Percentiles rank a stretch among this genome's conserved stretches.
phyloP scores from a whole-genome alignment of 2,113 vertebrate genomes.

The Notothenia coriiceps region DNA sequence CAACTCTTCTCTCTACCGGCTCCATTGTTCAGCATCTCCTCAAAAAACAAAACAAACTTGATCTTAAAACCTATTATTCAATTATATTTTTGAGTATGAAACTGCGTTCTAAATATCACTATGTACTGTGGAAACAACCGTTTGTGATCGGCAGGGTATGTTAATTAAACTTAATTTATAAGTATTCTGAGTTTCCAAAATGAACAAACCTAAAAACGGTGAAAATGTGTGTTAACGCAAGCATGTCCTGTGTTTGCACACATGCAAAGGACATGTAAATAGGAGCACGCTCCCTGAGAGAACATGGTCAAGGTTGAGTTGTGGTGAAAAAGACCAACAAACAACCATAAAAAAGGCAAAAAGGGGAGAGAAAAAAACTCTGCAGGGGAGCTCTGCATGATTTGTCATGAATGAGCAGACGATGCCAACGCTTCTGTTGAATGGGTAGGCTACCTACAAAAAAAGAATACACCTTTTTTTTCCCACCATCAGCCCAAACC shows the following conservation, averaged over 20 bases:
- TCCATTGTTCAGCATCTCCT: slow-evolving; percentile 4
- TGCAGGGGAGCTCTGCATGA: slow-evolving; percentile 16
- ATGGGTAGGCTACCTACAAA: slow-evolving; percentile 9
- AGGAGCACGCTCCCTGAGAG: neutral
- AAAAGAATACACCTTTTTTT: slow-evolving; percentile 46
- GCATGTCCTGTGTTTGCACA: neutral
- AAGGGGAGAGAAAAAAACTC: slow-evolving; percentile 2
- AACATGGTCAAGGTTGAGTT: neutral
- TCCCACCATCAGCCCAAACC: neutral
- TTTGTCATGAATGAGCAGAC: slow-evolving; percentile 36
- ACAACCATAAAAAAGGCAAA: slow-evolving; percentile 33
- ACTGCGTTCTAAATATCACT: neutral
- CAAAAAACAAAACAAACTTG: neutral
- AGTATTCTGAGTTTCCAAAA: neutral
- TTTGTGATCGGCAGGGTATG: neutral
- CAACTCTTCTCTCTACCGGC: neutral
- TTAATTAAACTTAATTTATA: neutral
- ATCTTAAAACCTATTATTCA: neutral
- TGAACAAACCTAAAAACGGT: neutral
- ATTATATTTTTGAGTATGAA: neutral
- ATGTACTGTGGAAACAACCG: too few species aligned
- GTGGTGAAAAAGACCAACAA: slow-evolving; percentile 2
- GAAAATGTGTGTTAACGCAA: neutral
- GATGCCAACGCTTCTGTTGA: slow-evolving; percentile 31
- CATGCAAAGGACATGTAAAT: neutral